Base-by-base conservation (phyloP, 2,888 invertebrate genomes). In the Microctonus aethiopoides region DNA sequence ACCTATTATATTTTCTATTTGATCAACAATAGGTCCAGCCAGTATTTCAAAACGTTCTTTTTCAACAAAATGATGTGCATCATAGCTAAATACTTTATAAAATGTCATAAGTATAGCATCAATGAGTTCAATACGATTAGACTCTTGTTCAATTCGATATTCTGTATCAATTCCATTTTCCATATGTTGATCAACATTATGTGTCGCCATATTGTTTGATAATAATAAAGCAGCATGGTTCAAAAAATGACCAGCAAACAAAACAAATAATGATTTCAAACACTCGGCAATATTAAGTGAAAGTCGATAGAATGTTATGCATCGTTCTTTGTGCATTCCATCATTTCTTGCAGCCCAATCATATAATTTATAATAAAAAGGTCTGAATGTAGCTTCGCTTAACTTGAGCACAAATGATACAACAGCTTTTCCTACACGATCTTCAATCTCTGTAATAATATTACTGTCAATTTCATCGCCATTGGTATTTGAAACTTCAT, bases 241-340 rank as follows among this genome's bases (percentile, higher is more conserved):
- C 16, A 97, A 88, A 78, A 96, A 93, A 80, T 95, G 93, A 0
- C 93, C 93, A 59, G 96, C 95, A 84, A 97, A 98, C n/a, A 96
- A 87, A 0, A 95, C 93, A 85, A 97, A 98, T 0, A 98, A 87
- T 5, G 95, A 94, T 86, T 96, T 95, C 4, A 98, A 87, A 72
- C 92, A 91, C 66, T 93, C 93, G 0, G 96, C 95, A 62, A 97
- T 91, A 54, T 91, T 91, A 73, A 90, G 90, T 70, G 94, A 94
- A 36, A 96, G 83, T 80, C 93, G 91, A 84, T 95, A 96, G 85
- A 96, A 97, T 0, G 96, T 95, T 62, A 96, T 92, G 11, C 91
- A 87, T 70, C 94, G 88, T 70, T 92, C 91, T 68, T 91, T 91
- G 64, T 90, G 89, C 61, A 89, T 88, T 72, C 91, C 89, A 10